A percentile compares a stretch with the other conserved stretches of the same genome.
These are phyloP conservation scores for Cyphomyrus plagiostoma DNA, from an alignment of 2,113 vertebrate genomes.

Conservation along the genomic window DNA sequence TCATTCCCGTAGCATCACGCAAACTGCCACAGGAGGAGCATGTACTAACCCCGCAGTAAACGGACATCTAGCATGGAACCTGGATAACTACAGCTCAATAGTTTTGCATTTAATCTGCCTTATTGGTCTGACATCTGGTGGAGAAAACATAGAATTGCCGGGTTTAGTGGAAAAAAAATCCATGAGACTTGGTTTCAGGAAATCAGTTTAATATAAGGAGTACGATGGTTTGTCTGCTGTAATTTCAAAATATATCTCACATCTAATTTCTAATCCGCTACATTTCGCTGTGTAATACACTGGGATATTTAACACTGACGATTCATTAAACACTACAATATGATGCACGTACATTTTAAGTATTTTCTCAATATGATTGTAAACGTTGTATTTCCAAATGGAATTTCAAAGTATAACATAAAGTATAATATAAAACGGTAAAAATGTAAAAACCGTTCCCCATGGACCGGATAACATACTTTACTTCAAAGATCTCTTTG, in stretches of 20 bases:
- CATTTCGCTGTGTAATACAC: not conserved
- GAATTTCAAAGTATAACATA: not conserved
- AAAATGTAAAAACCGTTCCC: constrained; percentile 91
- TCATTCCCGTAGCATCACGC: not conserved
- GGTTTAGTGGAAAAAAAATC: not conserved
- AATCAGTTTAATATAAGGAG: not conserved
- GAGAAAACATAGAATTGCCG: not conserved
- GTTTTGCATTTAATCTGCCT: no score
- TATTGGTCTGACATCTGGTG: constrained; percentile 5
- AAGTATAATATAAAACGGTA: not conserved
- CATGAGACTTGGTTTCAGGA: not conserved
- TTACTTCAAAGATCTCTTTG: not conserved
- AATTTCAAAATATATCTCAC: not conserved
- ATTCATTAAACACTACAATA: not conserved
- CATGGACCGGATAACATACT: constrained; percentile 71
- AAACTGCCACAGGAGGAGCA: not conserved
- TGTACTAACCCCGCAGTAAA: not conserved
- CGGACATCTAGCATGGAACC: not conserved
- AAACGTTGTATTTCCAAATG: not conserved
- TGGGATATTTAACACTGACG: not conserved
- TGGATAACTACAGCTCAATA: not conserved
- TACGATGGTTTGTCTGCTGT: not conserved
- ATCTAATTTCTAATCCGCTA: not conserved
- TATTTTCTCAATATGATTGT: not conserved
- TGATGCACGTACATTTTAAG: not conserved